Evolutionary conservation across 2,113 vertebrate species (phyloP).

Genomic region (Dicentrarchus labrax): DNA sequence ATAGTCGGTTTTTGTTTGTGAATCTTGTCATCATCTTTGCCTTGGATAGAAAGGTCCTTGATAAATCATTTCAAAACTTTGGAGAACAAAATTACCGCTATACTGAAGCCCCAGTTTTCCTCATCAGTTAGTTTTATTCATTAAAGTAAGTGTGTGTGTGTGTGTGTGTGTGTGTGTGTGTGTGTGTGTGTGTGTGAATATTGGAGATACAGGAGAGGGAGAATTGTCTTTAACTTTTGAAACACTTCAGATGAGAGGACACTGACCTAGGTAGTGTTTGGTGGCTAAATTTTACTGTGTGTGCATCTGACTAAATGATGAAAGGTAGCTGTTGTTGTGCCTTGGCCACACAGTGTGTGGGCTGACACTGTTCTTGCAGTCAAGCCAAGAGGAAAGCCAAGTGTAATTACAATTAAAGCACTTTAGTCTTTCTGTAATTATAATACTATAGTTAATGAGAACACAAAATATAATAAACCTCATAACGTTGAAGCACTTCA

Average conservation of each 20-base stretch:
- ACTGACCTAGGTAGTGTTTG: background rate
- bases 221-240: background rate
- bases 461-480: background rate
- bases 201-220: background rate
- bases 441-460: background rate
- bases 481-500: background rate
- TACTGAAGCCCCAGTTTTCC: no score
- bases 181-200: background rate
- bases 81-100: background rate
- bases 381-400: background rate
- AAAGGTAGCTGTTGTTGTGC: background rate
- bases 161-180: background rate
- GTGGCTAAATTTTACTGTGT: background rate
- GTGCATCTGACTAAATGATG: background rate
- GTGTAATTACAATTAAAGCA: no score
- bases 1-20: background rate
- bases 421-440: background rate
- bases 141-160: background rate
- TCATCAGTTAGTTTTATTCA: background rate
- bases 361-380: background rate
- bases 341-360: constrained; percentile 10
- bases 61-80: background rate
- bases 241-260: background rate
- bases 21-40: no score
- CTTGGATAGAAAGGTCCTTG: no score